phyloP scores from a whole-genome alignment of 2,888 invertebrate genomes.

The Julus scanicus region DNA sequence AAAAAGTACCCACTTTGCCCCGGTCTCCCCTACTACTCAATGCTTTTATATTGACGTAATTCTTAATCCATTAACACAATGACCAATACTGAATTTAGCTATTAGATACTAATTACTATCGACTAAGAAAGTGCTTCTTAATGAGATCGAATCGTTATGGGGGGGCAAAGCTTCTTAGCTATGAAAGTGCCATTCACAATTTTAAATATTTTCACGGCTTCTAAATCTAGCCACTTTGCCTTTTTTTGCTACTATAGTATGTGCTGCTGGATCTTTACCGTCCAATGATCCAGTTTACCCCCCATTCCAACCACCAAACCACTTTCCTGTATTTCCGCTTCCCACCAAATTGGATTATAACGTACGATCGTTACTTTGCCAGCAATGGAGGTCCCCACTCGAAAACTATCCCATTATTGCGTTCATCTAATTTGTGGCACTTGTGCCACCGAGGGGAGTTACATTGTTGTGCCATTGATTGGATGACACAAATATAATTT shows the following conservation, averaged over 20 bases:
- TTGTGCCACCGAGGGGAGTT: conserved; percentile 1
- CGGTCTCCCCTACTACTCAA: too few species aligned
- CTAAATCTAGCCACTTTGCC: not conserved
- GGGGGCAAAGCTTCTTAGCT: not conserved
- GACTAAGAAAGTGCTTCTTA: not conserved
- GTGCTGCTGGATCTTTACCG: not conserved
- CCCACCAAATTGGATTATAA: not conserved
- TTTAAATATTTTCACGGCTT: not conserved
- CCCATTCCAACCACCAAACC: not conserved
- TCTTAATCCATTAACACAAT: not conserved
- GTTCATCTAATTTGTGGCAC: not conserved
- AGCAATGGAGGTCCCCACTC: not conserved
- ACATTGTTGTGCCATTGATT: not conserved
- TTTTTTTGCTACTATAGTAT: too few species aligned
- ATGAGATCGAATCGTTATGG: not conserved
- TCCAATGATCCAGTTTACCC: not conserved
- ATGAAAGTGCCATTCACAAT: not conserved
- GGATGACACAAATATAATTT: not conserved
- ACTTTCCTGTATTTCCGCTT: not conserved
- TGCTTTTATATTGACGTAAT: too few species aligned
- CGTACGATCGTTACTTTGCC: not conserved
- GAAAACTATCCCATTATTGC: not conserved
- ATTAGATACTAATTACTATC: not conserved
- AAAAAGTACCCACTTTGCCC: too few species aligned
- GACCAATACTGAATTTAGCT: not conserved